A percentile compares a stretch with the other conserved stretches of the same genome.
phyloP scores from a whole-genome alignment of 53 echinoderm and acorn worm species.

The Mesocentrotus franciscanus region DNA sequence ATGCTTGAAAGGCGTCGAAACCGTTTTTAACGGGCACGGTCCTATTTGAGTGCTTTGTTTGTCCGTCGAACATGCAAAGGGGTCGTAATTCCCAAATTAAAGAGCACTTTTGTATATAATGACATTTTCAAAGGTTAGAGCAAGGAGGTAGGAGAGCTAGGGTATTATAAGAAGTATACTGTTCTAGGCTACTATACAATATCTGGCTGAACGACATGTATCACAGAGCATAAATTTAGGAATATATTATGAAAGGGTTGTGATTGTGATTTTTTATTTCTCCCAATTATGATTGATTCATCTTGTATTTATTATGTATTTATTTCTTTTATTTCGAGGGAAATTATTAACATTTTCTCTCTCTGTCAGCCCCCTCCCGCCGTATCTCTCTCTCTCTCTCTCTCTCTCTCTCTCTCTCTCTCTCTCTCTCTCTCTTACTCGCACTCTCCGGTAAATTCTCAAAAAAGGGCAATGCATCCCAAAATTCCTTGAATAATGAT shows the following conservation, averaged over 20 bases:
- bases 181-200: too few species aligned
- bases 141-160: not conserved
- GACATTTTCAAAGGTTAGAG: not conserved
- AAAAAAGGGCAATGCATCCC: too few species aligned
- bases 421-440: not conserved
- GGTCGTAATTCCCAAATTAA: not conserved
- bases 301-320: too few species aligned
- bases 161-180: too few species aligned
- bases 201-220: too few species aligned
- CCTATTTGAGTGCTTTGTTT: not conserved
- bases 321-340: not conserved
- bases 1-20: not conserved
- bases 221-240: too few species aligned
- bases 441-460: too few species aligned
- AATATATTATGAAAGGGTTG: too few species aligned
- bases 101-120: not conserved
- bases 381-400: constrained; percentile 24
- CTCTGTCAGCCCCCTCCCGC: not conserved
- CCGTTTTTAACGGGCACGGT: not conserved
- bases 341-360: not conserved
- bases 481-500: too few species aligned
- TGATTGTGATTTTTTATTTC: not conserved
- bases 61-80: not conserved
- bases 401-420: not conserved
- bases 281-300: not conserved